These are phyloP conservation scores for Lepidurus apus DNA, from an alignment of 1,140 invertebrate genomes.

Conservation along the genomic window DNA sequence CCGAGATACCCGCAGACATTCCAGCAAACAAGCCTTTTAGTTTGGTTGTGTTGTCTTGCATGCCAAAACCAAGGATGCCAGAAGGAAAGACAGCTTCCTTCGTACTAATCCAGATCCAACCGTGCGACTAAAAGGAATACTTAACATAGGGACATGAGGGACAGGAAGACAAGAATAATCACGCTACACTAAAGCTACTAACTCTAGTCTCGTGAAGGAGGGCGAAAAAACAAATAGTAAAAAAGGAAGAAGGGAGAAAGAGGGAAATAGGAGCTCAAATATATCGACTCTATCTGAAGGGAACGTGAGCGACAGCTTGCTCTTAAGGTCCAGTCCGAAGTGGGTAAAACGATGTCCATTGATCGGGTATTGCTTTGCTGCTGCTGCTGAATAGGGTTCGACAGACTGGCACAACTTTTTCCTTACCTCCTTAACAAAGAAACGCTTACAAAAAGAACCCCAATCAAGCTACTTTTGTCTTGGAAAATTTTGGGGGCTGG, in stretches of 20 bases:
- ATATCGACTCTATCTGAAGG: background rate
- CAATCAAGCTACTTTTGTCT: no score
- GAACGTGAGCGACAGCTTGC: conserved; percentile 1
- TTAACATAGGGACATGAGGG: background rate
- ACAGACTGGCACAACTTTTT: background rate
- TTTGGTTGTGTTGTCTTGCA: background rate
- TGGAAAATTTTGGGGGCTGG: no score
- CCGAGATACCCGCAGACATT: background rate
- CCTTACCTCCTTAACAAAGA: no score
- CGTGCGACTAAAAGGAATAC: background rate
- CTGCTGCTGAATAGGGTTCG: background rate
- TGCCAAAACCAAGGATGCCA: background rate
- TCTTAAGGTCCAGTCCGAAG: background rate
- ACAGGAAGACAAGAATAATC: background rate
- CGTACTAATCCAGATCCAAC: background rate
- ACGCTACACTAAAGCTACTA: background rate
- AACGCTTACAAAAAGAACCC: no score
- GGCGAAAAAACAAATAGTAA: background rate
- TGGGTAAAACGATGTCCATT: background rate
- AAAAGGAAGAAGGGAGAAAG: background rate
- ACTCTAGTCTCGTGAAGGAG: background rate
- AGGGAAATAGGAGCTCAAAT: background rate
- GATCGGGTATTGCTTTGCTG: background rate
- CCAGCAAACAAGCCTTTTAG: background rate
- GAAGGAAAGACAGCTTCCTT: background rate